Conservation (phyloP, 2,888 invertebrate genomes). For the Temnothorax rugatulus region DNA sequence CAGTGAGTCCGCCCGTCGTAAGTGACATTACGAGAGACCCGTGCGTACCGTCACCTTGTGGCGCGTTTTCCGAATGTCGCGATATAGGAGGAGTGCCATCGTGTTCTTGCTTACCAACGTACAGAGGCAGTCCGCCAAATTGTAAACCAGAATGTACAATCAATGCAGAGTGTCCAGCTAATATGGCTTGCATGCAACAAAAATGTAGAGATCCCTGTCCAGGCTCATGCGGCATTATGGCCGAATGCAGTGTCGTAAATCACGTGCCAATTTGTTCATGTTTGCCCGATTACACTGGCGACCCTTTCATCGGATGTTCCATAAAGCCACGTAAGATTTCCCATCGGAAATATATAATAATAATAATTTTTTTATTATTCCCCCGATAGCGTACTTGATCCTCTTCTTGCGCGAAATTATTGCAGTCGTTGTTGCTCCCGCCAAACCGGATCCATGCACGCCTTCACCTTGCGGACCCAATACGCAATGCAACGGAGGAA, state of each 20-base stretch:
- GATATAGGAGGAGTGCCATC: conserved; percentile 87
- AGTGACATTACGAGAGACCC: conserved; percentile 81
- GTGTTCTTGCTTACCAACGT: conserved; percentile 88
- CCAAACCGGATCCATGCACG: conserved; percentile 81
- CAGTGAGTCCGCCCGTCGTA: conserved; percentile 46
- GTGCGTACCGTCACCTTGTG: conserved; percentile 90
- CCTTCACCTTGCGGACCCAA: conserved; percentile 89
- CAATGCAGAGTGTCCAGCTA: conserved; percentile 89
- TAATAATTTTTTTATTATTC: conserved; percentile 63
- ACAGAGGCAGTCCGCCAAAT: conserved; percentile 89
- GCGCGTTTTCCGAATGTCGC: conserved; percentile 93
- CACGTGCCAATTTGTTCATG: conserved; percentile 90
- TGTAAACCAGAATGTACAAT: conserved; percentile 91
- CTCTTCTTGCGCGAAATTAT: background rate
- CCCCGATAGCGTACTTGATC: conserved; percentile 62
- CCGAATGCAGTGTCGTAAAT: conserved; percentile 89
- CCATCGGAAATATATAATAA: conserved; percentile 82
- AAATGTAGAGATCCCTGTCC: conserved; percentile 91
- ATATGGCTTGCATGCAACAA: conserved; percentile 89
- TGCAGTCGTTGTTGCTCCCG: conserved; percentile 44
- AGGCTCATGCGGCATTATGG: conserved; percentile 91
- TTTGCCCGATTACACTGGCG: conserved; percentile 88
- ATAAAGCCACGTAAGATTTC: conserved; percentile 85
- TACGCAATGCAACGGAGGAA: conserved; percentile 87
- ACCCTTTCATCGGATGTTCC: conserved; percentile 88